These are phyloP conservation scores for Pseudorhiza aurosa DNA, from an alignment of 30 jellyfish, hydroid and myxozoan species.

Conservation along the genomic window DNA sequence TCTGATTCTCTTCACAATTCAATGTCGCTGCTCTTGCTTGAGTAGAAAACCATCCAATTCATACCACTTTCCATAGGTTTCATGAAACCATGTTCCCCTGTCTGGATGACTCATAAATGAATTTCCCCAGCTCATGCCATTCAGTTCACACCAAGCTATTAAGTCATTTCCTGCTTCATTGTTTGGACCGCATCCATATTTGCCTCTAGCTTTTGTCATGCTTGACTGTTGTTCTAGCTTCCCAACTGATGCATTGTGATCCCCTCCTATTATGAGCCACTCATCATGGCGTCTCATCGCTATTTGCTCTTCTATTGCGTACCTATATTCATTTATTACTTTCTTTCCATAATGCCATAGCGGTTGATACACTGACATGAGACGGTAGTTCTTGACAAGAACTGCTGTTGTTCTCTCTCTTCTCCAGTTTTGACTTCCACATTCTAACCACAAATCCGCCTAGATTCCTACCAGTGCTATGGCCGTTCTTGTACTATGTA, in stretches of 20 bases:
- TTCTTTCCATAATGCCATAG: not conserved
- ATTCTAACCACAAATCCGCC: too few species aligned
- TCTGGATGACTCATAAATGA: conserved; percentile 1
- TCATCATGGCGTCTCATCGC: conserved; percentile 13
- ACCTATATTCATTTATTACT: not conserved
- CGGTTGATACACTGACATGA: conserved; percentile 4
- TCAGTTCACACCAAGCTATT: not conserved
- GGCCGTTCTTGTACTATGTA: too few species aligned
- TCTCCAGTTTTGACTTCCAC: not conserved
- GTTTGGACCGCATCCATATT: conserved; percentile 10
- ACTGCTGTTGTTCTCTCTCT: not conserved
- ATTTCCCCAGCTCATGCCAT: conserved; percentile 4
- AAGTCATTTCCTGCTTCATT: not conserved
- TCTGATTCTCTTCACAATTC: not conserved
- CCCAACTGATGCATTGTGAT: not conserved
- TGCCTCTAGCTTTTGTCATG: not conserved
- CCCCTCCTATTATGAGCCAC: conserved; percentile 1
- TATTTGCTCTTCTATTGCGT: not conserved
- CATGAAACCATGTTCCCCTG: conserved; percentile 11
- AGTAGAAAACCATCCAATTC: not conserved
- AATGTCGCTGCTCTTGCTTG: not conserved
- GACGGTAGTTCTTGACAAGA: conserved; percentile 11
- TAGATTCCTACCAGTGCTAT: too few species aligned
- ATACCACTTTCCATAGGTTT: not conserved
- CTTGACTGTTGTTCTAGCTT: not conserved